phyloP scores from a whole-genome alignment of 37 sponge, comb jelly and placozoan species.

The Petrosia ficiformis region DNA sequence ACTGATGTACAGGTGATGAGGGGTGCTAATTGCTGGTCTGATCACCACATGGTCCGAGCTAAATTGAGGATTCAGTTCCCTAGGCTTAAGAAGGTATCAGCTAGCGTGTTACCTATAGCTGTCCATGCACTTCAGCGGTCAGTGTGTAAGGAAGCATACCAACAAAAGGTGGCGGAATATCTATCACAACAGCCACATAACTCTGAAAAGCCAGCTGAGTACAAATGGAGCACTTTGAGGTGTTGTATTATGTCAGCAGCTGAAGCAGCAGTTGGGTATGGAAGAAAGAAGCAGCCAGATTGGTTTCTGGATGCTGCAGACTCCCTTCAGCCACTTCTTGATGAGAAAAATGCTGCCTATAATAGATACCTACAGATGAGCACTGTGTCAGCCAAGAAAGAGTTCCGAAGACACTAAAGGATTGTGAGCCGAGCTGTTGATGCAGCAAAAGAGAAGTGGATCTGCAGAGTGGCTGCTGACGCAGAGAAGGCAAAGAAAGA shows the following conservation, averaged over 20 bases:
- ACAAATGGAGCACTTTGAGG: background rate
- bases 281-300: background rate
- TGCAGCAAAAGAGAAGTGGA: background rate
- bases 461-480: background rate
- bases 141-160: background rate
- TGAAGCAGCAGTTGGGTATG: background rate
- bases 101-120: no score
- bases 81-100: no score
- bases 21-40: no score
- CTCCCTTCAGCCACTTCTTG: background rate
- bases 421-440: conserved; percentile 6
- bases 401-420: background rate
- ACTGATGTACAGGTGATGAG: no score
- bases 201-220: background rate
- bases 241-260: background rate
- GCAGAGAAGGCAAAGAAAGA: conserved; percentile 13
- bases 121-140: no score
- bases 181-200: background rate
- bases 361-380: background rate
- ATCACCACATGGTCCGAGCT: no score
- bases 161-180: background rate
- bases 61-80: no score
- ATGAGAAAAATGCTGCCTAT: background rate
- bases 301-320: background rate
- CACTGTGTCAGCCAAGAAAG: background rate